These are phyloP conservation scores for Colistium nudipinnis DNA, from an alignment of 2,113 vertebrate species.

Conservation along the genomic window DNA sequence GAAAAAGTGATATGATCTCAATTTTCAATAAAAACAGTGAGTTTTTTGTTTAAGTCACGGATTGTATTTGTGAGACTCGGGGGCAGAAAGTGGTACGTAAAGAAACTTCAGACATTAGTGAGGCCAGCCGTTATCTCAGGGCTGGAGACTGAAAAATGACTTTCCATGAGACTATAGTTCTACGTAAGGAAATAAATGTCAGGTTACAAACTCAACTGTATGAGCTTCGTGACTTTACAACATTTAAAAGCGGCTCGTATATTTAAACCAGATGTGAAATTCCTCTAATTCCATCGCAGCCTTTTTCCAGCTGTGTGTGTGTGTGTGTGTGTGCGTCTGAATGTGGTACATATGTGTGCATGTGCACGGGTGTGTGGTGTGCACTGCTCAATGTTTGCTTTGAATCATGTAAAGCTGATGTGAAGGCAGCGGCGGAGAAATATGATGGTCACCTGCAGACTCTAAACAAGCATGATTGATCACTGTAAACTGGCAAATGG, in stretches of 20 bases:
- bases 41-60: background rate
- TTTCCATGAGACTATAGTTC: background rate
- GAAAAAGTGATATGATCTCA: conserved; percentile 39
- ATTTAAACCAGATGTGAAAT: conserved; percentile 64
- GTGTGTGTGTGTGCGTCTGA: background rate
- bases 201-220: background rate
- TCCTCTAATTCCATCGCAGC: conserved; percentile 48
- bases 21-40: conserved; percentile 48
- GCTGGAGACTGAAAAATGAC: background rate
- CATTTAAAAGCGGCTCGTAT: background rate
- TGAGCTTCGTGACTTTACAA: background rate
- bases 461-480: conserved; percentile 59
- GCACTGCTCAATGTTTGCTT: conserved; percentile 38
- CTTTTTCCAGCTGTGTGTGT: conserved; percentile 33
- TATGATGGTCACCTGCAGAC: conserved; percentile 56
- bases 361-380: background rate
- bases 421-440: conserved; percentile 49
- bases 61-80: conserved; percentile 9
- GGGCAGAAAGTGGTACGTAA: background rate
- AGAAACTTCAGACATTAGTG: background rate
- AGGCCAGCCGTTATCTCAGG: background rate
- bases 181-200: background rate
- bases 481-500: conserved; percentile 56
- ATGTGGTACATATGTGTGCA: background rate
- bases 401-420: conserved; percentile 40